Percentiles rank a stretch among this genome's conserved stretches.
These are phyloP conservation scores for Stomorhina lunata DNA, from an alignment of 2,888 invertebrate genomes.

Conservation along the genomic window DNA sequence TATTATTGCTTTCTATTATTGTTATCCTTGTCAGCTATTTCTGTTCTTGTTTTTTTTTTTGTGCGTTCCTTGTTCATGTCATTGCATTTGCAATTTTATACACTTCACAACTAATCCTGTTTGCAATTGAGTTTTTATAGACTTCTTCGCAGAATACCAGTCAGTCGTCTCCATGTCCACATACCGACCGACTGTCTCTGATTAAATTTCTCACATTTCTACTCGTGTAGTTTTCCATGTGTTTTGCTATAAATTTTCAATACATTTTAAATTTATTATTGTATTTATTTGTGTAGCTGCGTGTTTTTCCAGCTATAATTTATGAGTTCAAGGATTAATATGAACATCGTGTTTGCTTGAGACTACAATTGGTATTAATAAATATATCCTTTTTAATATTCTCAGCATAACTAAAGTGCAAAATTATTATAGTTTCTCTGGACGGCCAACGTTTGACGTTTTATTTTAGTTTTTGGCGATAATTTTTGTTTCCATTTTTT, in stretches of 20 bases:
- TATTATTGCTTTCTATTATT: constrained; percentile 47
- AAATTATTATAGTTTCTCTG: constrained; percentile 35
- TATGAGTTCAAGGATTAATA: constrained; percentile 10
- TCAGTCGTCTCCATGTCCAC: neutral
- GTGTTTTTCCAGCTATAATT: constrained; percentile 30
- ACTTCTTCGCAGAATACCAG: neutral
- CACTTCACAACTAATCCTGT: constrained; percentile 51
- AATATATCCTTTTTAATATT: constrained; percentile 31
- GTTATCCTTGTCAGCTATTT: neutral
- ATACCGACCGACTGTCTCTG: neutral
- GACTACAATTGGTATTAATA: neutral
- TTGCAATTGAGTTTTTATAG: constrained; percentile 36
- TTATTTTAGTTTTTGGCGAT: constrained; percentile 36
- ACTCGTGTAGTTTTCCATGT: too few species aligned
- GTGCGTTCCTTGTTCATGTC: too few species aligned
- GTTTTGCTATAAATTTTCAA: neutral
- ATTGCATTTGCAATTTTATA: constrained; percentile 57
- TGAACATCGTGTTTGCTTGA: neutral
- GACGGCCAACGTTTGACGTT: constrained; percentile 2
- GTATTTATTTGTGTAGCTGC: neutral
- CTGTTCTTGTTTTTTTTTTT: constrained; percentile 13
- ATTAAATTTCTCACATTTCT: constrained; percentile 20
- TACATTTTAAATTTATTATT: constrained; percentile 35
- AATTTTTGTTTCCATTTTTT: constrained; percentile 22
- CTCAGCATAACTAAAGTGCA: constrained; percentile 13